These are phyloP conservation scores for Chaenogobius annularis DNA, from an alignment of 2,113 vertebrate genomes.

Conservation along the genomic window DNA sequence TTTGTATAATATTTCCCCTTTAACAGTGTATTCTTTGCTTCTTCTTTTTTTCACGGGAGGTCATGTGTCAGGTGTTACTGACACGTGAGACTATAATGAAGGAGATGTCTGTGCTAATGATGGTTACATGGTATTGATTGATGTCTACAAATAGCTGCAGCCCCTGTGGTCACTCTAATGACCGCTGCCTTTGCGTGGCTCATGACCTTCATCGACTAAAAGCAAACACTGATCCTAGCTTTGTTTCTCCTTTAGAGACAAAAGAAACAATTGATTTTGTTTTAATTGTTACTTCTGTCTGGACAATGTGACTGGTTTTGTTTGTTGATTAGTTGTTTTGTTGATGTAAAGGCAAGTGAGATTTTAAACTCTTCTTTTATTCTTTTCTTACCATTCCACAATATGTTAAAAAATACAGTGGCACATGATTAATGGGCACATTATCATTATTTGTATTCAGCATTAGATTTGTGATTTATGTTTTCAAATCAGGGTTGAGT, in stretches of 20 bases:
- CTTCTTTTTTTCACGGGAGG: not conserved
- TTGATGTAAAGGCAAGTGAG: not conserved
- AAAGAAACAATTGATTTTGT: not conserved
- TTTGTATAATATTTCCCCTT: no score
- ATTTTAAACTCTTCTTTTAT: not conserved
- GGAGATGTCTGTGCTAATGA: conserved; percentile 8
- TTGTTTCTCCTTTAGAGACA: not conserved
- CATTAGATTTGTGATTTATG: not conserved
- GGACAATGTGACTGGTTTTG: not conserved
- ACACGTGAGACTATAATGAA: conserved; percentile 3
- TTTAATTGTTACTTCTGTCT: not conserved
- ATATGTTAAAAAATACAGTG: not conserved
- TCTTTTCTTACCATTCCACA: not conserved
- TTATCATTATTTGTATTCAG: not conserved
- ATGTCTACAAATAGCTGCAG: conserved; percentile 9
- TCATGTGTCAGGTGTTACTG: not conserved
- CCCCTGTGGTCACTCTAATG: conserved; percentile 8
- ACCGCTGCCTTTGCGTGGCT: not conserved
- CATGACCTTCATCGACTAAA: not conserved
- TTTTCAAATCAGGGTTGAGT: not conserved
- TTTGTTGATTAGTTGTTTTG: not conserved
- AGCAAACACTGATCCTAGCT: not conserved
- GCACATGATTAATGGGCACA: not conserved
- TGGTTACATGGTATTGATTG: conserved; percentile 10
- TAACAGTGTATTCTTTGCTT: no score